Percentiles rank a stretch among this genome's conserved stretches.
phyloP scores from a whole-genome alignment of 2,888 invertebrate species.

The Dastarcus helophoroides region DNA sequence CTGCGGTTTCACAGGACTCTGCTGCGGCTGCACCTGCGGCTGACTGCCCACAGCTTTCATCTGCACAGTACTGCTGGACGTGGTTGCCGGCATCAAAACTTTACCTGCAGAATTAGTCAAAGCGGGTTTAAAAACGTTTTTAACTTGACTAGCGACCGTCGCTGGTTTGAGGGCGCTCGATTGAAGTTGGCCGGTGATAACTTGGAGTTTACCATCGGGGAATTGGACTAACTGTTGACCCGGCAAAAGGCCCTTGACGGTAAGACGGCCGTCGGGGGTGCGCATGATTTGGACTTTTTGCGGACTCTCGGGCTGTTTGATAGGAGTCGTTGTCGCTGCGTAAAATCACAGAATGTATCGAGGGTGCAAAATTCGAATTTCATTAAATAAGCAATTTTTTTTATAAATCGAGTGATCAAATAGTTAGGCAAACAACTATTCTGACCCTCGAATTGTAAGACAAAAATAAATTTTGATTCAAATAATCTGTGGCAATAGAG shows the following conservation, averaged over 20 bases:
- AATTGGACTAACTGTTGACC: slow-evolving; percentile 89
- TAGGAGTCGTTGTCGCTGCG: slow-evolving; percentile 24
- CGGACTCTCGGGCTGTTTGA: slow-evolving; percentile 28
- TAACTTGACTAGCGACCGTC: no score
- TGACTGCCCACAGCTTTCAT: no score
- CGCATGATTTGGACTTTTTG: slow-evolving; percentile 87
- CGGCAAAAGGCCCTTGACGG: slow-evolving; percentile 81
- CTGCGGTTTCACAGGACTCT: slow-evolving; percentile 26
- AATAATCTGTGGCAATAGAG: no score
- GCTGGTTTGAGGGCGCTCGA: slow-evolving; percentile 17
- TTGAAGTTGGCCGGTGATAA: slow-evolving; percentile 55
- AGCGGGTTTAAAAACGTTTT: slow-evolving; percentile 25
- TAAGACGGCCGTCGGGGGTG: slow-evolving; percentile 81
- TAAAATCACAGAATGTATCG: no score
- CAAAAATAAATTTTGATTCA: no score
- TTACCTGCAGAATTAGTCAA: slow-evolving; percentile 25
- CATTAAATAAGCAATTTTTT: no score
- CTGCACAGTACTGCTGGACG: slow-evolving; percentile 5
- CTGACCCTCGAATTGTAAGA: no score
- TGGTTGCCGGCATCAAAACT: slow-evolving; percentile 24
- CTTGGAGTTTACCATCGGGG: slow-evolving; percentile 86
- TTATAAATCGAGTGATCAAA: no score
- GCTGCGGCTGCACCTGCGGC: slow-evolving; percentile 19
- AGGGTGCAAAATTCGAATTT: no score
- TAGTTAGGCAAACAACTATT: no score